Conservation (phyloP, 1,140 invertebrate species). For the Triops longicaudatus region DNA sequence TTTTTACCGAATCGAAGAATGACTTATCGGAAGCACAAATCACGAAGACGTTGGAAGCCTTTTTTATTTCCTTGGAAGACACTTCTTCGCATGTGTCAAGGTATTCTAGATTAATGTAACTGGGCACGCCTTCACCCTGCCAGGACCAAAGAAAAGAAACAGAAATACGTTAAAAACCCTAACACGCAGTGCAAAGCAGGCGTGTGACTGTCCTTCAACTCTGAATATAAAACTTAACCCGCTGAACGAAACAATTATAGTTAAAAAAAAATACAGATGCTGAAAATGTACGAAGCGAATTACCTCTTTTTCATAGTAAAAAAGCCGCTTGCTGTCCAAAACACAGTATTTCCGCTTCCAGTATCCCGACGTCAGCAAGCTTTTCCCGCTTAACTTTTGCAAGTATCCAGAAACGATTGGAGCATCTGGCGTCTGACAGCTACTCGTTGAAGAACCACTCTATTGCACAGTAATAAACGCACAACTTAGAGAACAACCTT, state of each 20-base stretch:
- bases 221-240: background rate
- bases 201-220: background rate
- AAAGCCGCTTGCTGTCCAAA: slow-evolving; percentile 36
- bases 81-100: slow-evolving; percentile 37
- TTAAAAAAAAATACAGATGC: slow-evolving; percentile 18
- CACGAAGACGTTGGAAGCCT: slow-evolving; percentile 37
- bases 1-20: slow-evolving; percentile 36
- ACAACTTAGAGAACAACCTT: background rate
- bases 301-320: slow-evolving; percentile 38
- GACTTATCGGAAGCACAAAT: slow-evolving; percentile 37
- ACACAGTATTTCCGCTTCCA: slow-evolving; percentile 38
- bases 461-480: background rate
- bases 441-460: slow-evolving; percentile 1
- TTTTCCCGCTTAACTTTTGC: slow-evolving; percentile 36
- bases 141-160: background rate
- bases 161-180: background rate
- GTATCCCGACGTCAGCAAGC: slow-evolving; percentile 35
- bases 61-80: slow-evolving; percentile 34
- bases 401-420: slow-evolving; percentile 32
- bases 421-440: slow-evolving; percentile 13
- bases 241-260: background rate
- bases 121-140: slow-evolving; percentile 19
- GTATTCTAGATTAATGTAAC: slow-evolving; percentile 38
- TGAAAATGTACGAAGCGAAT: too few relatives aligned
- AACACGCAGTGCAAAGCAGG: too few relatives aligned